Evolutionary conservation across 2,113 vertebrate genomes (phyloP).

Genomic region (Centropus bengalensis): DNA sequence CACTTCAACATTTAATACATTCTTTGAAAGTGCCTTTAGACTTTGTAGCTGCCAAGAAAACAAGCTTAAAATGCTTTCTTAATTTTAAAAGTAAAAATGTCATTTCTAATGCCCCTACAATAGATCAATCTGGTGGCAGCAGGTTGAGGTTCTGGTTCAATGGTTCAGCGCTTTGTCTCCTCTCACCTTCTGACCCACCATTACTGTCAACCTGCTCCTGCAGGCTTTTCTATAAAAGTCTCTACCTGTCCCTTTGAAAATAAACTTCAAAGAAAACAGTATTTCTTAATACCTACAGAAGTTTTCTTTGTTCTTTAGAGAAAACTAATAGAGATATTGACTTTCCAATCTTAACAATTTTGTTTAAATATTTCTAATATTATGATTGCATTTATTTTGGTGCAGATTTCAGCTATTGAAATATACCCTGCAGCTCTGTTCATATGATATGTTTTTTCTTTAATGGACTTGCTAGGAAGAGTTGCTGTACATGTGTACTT

Average conservation of each 20-base stretch:
- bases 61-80: neutral
- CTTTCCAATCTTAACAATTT: neutral
- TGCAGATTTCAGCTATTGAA: neutral
- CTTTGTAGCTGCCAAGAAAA: neutral
- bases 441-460: neutral
- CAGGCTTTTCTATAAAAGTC: conserved; percentile 10
- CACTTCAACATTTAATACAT: neutral
- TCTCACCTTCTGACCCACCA: conserved; percentile 7
- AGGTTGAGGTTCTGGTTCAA: neutral
- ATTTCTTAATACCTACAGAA: neutral
- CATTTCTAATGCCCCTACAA: neutral
- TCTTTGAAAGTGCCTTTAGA: neutral
- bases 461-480: neutral
- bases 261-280: neutral
- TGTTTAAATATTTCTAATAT: neutral
- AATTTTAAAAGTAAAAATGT: neutral
- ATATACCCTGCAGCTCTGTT: neutral
- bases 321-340: neutral
- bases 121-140: neutral
- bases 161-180: neutral
- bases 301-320: neutral
- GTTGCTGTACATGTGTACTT: neutral
- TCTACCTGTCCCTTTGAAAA: conserved; percentile 3
- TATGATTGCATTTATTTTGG: neutral
- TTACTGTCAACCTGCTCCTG: conserved; percentile 23